phyloP scores from a whole-genome alignment of 1,140 invertebrate genomes.

The Diorhabda sublineata region DNA sequence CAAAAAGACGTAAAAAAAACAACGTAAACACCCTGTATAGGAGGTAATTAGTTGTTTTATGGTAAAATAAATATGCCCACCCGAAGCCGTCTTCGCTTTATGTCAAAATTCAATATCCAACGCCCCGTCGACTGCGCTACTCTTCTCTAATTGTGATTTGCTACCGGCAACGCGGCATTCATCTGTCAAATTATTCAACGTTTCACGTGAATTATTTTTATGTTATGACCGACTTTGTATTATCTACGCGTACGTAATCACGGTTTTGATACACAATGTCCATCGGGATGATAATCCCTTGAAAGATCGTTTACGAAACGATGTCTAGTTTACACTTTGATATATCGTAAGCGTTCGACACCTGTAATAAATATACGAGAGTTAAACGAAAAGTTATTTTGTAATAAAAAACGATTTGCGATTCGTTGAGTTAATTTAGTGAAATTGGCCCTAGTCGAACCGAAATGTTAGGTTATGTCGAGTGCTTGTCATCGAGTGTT shows the following conservation, averaged over 20 bases:
- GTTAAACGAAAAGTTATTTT: no score
- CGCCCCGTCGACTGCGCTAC: neutral
- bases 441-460: neutral
- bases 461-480: neutral
- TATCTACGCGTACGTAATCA: neutral
- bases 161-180: neutral
- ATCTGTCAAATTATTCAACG: constrained; percentile 1
- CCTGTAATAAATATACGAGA: no score
- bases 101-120: constrained; percentile 2
- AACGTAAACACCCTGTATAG: no score
- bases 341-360: no score
- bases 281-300: neutral
- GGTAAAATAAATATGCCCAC: no score
- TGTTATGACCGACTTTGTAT: neutral
- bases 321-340: no score
- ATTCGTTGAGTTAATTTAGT: no score
- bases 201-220: neutral
- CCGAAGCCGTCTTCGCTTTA: neutral
- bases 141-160: neutral
- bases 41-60: no score
- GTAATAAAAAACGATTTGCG: no score
- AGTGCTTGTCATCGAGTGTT: neutral
- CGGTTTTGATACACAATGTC: neutral
- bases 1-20: no score
- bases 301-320: neutral